Percentiles rank a stretch among this genome's conserved stretches.
Conservation (phyloP, 1,140 invertebrate species). For the Conopomorpha cramerella region DNA sequence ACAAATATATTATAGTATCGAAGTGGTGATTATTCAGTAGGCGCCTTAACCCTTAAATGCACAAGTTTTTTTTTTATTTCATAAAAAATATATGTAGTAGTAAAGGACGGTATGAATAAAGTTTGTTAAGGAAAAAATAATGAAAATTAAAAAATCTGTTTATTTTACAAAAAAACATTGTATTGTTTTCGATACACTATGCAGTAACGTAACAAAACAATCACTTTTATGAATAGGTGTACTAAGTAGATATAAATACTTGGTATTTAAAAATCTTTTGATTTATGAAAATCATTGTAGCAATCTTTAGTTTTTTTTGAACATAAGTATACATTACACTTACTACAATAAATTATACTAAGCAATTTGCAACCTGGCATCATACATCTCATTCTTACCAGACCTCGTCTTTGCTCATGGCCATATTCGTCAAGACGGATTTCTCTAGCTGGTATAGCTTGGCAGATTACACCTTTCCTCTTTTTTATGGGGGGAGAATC, state of each 20-base stretch:
- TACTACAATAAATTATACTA: slow-evolving; percentile 11
- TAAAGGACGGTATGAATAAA: too few species aligned
- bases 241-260: too few species aligned
- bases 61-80: neutral
- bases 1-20: too few species aligned
- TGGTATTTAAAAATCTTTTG: slow-evolving; percentile 6
- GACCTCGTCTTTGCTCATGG: slow-evolving; percentile 8
- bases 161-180: slow-evolving; percentile 10
- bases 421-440: slow-evolving; percentile 9
- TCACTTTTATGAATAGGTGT: too few species aligned
- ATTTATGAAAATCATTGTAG: slow-evolving; percentile 12
- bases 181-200: slow-evolving; percentile 13
- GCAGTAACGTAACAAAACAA: slow-evolving; percentile 8
- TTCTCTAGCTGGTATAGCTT: slow-evolving; percentile 9
- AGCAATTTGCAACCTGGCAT: slow-evolving; percentile 11
- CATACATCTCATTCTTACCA: slow-evolving; percentile 9
- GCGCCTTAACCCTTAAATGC: neutral
- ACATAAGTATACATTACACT: slow-evolving; percentile 12
- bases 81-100: too few species aligned
- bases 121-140: too few species aligned
- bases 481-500: slow-evolving; percentile 8
- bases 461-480: slow-evolving; percentile 9
- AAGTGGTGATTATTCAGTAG: too few species aligned
- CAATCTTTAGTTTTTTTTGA: slow-evolving; percentile 13
- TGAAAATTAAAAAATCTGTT: slow-evolving; percentile 8